Conservation (phyloP, 2,113 vertebrate species). For the Parotia lawesii region DNA sequence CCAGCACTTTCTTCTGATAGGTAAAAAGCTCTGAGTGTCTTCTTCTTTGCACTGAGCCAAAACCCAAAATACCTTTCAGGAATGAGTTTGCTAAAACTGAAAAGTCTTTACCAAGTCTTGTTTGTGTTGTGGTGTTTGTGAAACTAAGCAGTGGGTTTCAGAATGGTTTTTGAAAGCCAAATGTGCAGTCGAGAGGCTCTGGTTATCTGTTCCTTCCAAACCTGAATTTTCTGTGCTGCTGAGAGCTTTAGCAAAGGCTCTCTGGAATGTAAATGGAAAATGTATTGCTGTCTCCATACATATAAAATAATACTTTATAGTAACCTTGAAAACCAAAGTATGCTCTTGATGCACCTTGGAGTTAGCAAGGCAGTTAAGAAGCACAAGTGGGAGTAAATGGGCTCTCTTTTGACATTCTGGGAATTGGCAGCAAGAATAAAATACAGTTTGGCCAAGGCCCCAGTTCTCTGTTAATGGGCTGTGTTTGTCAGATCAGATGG, state of each 20-base stretch:
- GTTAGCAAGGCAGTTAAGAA: not conserved
- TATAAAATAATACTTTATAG: not conserved
- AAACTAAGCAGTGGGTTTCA: not conserved
- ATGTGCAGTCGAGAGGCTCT: not conserved
- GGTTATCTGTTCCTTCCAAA: not conserved
- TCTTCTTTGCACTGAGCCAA: not conserved
- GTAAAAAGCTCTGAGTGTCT: conserved; percentile 47
- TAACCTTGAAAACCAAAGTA: not conserved
- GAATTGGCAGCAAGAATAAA: not conserved
- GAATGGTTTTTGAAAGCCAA: not conserved
- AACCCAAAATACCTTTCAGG: not conserved
- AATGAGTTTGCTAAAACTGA: not conserved
- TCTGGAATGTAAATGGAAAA: too few species aligned
- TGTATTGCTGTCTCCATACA: not conserved
- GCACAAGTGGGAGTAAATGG: not conserved
- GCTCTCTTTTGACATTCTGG: not conserved
- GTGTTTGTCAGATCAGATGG: not conserved
- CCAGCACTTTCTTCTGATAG: conserved; percentile 71
- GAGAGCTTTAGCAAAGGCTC: not conserved
- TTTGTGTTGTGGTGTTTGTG: not conserved
- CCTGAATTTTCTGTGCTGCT: not conserved
- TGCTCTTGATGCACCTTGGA: not conserved
- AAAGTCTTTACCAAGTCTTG: not conserved
- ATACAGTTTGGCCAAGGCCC: not conserved
- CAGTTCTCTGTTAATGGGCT: not conserved